These are phyloP conservation scores for Schizopygopsis pylzovi DNA, from an alignment of 2,797 vertebrate genomes.

Conservation along the genomic window DNA sequence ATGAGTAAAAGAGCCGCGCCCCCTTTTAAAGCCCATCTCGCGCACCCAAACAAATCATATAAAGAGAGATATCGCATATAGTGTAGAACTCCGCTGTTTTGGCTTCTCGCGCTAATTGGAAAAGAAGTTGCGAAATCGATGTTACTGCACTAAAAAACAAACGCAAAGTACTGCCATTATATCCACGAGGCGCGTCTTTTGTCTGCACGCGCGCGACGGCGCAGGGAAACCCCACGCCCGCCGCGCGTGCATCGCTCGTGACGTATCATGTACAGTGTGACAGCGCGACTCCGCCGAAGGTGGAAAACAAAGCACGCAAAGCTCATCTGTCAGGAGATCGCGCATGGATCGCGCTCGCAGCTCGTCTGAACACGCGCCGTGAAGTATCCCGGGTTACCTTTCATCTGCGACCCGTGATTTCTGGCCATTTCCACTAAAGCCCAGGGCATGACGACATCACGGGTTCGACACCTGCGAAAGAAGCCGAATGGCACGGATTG, in stretches of 20 bases:
- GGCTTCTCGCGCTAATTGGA: not conserved
- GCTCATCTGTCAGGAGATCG: not conserved
- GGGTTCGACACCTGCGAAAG: conserved; percentile 43
- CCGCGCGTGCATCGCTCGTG: conserved; percentile 62
- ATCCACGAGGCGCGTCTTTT: conserved; percentile 12
- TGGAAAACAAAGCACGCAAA: conserved; percentile 63
- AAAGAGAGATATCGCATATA: not conserved
- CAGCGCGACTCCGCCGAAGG: conserved; percentile 47
- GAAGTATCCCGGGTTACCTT: not conserved
- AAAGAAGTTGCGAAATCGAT: not conserved
- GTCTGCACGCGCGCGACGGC: conserved; percentile 60
- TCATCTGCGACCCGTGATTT: conserved; percentile 18
- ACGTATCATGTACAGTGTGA: conserved; percentile 71
- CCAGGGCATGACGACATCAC: conserved; percentile 16
- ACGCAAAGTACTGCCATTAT: not conserved
- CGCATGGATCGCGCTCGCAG: not conserved
- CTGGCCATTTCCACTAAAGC: not conserved
- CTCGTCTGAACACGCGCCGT: not conserved
- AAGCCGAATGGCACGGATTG: conserved; percentile 29
- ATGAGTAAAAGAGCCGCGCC: conserved; percentile 68
- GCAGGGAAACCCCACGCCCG: conserved; percentile 74
- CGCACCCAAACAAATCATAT: not conserved
- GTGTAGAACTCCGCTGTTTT: not conserved
- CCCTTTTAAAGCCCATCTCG: conserved; percentile 42
- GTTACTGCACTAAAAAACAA: not conserved